Conservation (phyloP, 2,113 vertebrate species). For the Ceratotherium simum region DNA sequence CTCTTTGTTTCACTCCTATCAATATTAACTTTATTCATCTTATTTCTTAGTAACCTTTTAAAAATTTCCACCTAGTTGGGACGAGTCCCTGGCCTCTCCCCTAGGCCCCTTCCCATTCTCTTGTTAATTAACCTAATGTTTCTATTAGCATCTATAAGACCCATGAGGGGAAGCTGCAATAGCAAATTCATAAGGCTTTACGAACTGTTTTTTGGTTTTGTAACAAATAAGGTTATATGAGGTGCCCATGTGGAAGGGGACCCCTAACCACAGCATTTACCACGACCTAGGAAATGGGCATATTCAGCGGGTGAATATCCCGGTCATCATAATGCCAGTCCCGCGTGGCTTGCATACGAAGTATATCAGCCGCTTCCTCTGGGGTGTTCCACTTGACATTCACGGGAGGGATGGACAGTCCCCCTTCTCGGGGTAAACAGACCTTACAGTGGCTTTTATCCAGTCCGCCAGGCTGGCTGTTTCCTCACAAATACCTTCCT, state of each 20-base stretch:
- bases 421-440: background rate
- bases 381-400: background rate
- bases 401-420: background rate
- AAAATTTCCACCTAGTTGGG: background rate
- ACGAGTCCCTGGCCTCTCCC: background rate
- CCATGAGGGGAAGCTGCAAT: background rate
- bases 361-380: background rate
- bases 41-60: background rate
- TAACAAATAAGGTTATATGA: background rate
- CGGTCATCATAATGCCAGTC: background rate
- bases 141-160: constrained; percentile 54
- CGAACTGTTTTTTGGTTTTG: background rate
- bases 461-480: background rate
- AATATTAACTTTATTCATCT: background rate
- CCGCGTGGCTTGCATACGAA: background rate
- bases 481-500: background rate
- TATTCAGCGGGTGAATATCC: too few relatives aligned
- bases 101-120: background rate
- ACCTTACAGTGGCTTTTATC: background rate
- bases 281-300: background rate
- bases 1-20: background rate
- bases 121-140: constrained; percentile 33
- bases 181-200: background rate
- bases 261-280: background rate
- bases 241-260: background rate